A percentile compares a stretch with the other conserved stretches of the same genome.
Evolutionary conservation across 2,113 vertebrate species (phyloP).

Genomic region (Shinisaurus crocodilurus): DNA sequence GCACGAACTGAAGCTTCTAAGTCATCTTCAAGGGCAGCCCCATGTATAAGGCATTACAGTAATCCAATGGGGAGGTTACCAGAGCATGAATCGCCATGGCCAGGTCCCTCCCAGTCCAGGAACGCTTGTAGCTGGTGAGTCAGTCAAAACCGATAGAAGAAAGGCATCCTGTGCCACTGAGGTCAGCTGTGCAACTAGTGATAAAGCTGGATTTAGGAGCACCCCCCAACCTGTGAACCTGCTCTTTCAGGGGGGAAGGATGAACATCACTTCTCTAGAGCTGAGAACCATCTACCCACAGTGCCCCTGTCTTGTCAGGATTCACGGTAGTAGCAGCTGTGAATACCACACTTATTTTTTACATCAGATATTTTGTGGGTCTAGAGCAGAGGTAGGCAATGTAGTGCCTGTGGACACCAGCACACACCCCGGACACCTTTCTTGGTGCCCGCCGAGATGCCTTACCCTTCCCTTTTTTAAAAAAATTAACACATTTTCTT

Average conservation of each 20-base stretch:
- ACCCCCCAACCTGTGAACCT: background rate
- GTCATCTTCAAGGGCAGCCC: background rate
- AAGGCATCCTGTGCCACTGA: background rate
- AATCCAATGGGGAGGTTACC: background rate
- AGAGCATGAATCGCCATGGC: background rate
- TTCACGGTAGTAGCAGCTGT: background rate
- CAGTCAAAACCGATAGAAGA: background rate
- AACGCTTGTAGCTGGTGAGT: background rate
- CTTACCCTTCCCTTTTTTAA: too few relatives aligned
- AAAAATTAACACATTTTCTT: too few relatives aligned
- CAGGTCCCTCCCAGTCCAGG: background rate
- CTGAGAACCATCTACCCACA: background rate
- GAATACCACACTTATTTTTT: background rate
- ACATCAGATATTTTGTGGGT: background rate
- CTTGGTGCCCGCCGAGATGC: too few relatives aligned
- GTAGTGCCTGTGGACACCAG: background rate
- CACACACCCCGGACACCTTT: background rate
- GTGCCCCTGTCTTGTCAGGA: background rate
- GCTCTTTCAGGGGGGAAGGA: background rate
- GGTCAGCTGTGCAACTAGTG: background rate
- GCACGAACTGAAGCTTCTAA: background rate
- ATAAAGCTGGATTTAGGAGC: background rate
- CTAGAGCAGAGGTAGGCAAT: background rate
- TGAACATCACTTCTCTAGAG: background rate
- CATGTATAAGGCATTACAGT: background rate